phyloP scores from a whole-genome alignment of 2,113 vertebrate genomes.

The Brachyhypopomus gauderio region DNA sequence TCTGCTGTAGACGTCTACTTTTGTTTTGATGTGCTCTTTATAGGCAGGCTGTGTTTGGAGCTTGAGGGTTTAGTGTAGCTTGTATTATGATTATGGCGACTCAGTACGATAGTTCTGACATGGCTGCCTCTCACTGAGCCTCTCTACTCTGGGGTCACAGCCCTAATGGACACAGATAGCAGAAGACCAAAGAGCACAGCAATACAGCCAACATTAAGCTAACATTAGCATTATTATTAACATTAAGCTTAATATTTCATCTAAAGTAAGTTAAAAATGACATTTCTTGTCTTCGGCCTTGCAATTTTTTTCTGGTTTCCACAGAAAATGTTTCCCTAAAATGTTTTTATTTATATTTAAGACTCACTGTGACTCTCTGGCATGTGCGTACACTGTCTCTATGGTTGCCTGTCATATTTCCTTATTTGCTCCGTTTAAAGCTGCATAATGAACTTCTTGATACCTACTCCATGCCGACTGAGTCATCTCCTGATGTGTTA shows the following conservation, averaged over 20 bases:
- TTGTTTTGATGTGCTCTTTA: conserved; percentile 51
- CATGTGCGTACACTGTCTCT: neutral
- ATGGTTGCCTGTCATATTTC: neutral
- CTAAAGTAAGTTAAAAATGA: neutral
- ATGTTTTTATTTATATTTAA: neutral
- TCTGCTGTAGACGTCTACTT: conserved; percentile 57
- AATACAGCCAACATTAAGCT: no score
- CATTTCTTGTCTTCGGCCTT: neutral
- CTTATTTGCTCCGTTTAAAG: conserved; percentile 20
- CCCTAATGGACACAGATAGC: neutral
- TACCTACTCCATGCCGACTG: conserved; percentile 36
- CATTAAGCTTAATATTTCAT: neutral
- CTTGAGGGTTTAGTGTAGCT: conserved; percentile 58
- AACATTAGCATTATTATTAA: no score
- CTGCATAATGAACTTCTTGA: conserved; percentile 22
- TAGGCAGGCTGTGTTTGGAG: conserved; percentile 53
- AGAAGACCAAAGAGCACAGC: neutral
- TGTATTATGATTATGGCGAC: conserved; percentile 27
- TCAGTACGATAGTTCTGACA: conserved; percentile 4
- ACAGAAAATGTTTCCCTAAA: neutral
- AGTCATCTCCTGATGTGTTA: conserved; percentile 52
- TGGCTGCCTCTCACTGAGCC: conserved; percentile 30
- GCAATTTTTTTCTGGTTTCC: neutral
- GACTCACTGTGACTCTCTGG: no score
- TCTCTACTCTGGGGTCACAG: conserved; percentile 11